Conservation (phyloP, 2,797 vertebrate species). For the Naso thynnoides region DNA sequence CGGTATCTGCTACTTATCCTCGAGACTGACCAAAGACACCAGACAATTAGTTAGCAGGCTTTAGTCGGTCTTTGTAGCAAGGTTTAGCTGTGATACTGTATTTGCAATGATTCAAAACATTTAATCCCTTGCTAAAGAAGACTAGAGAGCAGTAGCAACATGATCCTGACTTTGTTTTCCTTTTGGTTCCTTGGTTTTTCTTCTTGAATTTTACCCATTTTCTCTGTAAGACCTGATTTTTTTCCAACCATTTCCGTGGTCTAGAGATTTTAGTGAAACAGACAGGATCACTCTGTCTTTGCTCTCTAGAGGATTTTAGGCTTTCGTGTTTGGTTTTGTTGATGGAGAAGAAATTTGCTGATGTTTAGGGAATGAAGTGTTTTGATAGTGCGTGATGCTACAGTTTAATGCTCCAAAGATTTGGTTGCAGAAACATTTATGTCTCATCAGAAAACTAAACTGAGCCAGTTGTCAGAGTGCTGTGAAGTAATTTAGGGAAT, state of each 20-base stretch:
- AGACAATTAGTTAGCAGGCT: conserved; percentile 53
- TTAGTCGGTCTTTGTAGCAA: conserved; percentile 25
- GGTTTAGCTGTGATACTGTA: conserved; percentile 47
- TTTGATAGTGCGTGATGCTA: conserved; percentile 26
- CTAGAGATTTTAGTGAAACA: neutral
- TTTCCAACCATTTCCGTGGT: neutral
- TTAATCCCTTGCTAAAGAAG: conserved; percentile 10
- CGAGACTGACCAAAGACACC: conserved; percentile 37
- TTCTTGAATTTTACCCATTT: conserved; percentile 12
- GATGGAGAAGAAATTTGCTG: conserved; percentile 14
- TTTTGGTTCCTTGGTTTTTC: neutral
- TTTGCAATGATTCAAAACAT: conserved; percentile 46
- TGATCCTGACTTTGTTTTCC: conserved; percentile 12
- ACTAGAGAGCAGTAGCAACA: conserved; percentile 1
- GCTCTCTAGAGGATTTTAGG: neutral
- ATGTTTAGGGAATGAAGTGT: conserved; percentile 17
- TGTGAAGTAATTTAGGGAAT: conserved; percentile 18
- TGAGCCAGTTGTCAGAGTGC: conserved; percentile 6
- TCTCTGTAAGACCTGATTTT: neutral
- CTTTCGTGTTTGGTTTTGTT: conserved; percentile 4
- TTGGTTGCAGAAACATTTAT: neutral
- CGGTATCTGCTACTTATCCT: conserved; percentile 53
- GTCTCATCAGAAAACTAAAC: conserved; percentile 10
- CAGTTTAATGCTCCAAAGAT: conserved; percentile 19
- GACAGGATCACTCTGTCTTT: neutral